Base-by-base conservation (phyloP, 2,888 invertebrate species). In the Spialia ferax region DNA sequence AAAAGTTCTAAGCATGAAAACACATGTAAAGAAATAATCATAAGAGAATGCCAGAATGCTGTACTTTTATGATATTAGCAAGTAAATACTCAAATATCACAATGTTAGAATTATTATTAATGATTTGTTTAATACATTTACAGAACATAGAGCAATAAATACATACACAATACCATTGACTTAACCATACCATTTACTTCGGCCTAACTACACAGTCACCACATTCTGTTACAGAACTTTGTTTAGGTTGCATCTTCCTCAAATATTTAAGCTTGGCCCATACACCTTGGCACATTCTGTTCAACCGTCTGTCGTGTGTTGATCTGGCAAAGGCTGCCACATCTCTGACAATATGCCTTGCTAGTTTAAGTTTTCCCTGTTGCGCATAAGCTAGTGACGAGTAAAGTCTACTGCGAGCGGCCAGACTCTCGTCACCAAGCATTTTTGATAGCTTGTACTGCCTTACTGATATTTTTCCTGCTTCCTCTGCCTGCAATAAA, bases 361-460 rank as follows among this genome's bases (percentile, higher is more conserved):
- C 96, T 38, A 87, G 78, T 71, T 94, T 95, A 4, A 97, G 94
- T 52, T 95, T 86, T 0, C 97, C 97, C 73, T 95, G 95, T 87
- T 99, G 99, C 69, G 99, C 97, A 23, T 97, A 92, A 76, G 99
- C 98, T 66, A 99, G 94, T 38, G 98, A 97, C 64, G 96, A 95
- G 85, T 97, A 99, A 0, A 99, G 94, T 76, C 95, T 95, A 84
- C 99, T 99, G 67, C 98, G 95, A 0, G 97, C 95, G 45, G 97
- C 96, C 59, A 97, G 89, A 38, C 95, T 94, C 0, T 98, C 97
- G 88, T 99, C 98, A 0, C 97, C 97, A 48, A 98, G 92, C 79
- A 96, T 95, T 70, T 96, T 81, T 0, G 99, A 98, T 26, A 99
- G 91, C 79, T 95, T 94, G 71, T 99, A 95, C 84, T 99, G 99